Evolutionary conservation across 2,113 vertebrate genomes (phyloP).

Genomic region (Asarcornis scutulata): DNA sequence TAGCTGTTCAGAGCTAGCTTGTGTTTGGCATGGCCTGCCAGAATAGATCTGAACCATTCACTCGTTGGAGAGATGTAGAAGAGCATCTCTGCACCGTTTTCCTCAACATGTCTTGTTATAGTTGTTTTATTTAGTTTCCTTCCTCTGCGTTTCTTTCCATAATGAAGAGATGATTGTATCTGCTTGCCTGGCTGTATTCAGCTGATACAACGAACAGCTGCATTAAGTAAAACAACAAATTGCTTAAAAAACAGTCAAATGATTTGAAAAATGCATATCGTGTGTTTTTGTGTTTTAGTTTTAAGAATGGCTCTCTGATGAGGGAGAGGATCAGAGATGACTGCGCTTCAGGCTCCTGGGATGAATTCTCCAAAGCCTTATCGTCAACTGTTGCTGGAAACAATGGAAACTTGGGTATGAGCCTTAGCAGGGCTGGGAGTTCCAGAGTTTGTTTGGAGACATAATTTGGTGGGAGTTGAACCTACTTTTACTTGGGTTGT

Average conservation of each 20-base stretch:
- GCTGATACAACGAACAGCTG: not conserved
- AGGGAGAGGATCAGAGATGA: slow-evolving; percentile 89
- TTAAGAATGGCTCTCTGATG: slow-evolving; percentile 95
- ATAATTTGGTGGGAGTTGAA: not conserved
- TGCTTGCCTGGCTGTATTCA: not conserved
- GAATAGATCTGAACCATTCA: not conserved
- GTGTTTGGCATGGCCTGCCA: not conserved
- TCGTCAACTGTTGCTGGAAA: slow-evolving; percentile 86
- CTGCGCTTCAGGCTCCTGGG: slow-evolving; percentile 88
- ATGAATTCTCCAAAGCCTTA: slow-evolving; percentile 83
- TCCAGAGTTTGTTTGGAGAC: not conserved
- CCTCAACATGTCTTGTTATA: not conserved
- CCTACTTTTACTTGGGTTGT: not conserved
- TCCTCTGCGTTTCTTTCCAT: not conserved
- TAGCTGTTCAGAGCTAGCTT: not conserved
- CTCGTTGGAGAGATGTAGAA: not conserved
- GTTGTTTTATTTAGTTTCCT: not conserved
- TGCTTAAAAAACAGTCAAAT: not conserved
- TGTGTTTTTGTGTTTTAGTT: slow-evolving; percentile 79
- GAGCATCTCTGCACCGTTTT: not conserved
- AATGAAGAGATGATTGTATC: not conserved
- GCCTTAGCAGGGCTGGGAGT: not conserved
- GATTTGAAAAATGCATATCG: not conserved
- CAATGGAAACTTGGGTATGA: slow-evolving; percentile 86
- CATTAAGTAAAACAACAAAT: not conserved